These are phyloP conservation scores for Linyphia triangularis DNA, from an alignment of 2,888 invertebrate genomes.

Conservation along the genomic window DNA sequence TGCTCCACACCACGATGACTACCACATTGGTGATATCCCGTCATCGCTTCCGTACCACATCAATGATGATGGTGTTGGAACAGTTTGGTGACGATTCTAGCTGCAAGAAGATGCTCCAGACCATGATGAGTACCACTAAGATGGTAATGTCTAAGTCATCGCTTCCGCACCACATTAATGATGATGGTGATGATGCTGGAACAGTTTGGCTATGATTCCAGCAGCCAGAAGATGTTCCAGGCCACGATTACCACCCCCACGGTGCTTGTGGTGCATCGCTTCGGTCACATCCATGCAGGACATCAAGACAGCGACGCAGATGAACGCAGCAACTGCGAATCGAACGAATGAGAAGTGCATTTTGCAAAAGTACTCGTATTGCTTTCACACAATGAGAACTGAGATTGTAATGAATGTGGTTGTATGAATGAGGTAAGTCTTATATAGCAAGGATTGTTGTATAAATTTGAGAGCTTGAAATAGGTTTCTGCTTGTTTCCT, in stretches of 20 bases:
- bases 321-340: not conserved
- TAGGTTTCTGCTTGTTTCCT: too few relatives aligned
- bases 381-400: not conserved
- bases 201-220: conserved; percentile 55
- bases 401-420: not conserved
- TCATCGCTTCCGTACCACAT: not conserved
- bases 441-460: too few relatives aligned
- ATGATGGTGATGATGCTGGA: conserved; percentile 26
- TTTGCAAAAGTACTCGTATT: not conserved
- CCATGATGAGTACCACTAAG: not conserved
- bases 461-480: too few relatives aligned
- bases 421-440: too few relatives aligned
- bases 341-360: not conserved
- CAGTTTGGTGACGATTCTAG: conserved; percentile 39
- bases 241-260: not conserved
- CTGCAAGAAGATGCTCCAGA: conserved; percentile 4
- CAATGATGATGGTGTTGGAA: conserved; percentile 6
- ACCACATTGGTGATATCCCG: too few relatives aligned
- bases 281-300: not conserved
- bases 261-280: conserved; percentile 32
- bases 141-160: too few relatives aligned
- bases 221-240: conserved; percentile 40
- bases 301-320: conserved; percentile 1
- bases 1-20: too few relatives aligned
- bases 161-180: too few relatives aligned